phyloP scores from a whole-genome alignment of 2,888 invertebrate genomes.

The Synanthedon formicaeformis region DNA sequence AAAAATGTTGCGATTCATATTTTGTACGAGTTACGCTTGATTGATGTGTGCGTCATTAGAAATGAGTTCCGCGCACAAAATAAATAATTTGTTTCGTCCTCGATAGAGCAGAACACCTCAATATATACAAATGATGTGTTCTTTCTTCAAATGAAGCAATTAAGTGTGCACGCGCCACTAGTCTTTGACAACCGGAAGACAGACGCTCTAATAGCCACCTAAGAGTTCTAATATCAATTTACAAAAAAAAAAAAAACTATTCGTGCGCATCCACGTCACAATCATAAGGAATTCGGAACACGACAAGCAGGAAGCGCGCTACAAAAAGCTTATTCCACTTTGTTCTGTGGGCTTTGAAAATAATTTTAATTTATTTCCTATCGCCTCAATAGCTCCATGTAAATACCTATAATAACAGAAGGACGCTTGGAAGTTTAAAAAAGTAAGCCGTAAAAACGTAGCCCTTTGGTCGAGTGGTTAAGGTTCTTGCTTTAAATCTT shows the following conservation, averaged over 20 bases:
- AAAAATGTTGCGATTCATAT: slow-evolving; percentile 23
- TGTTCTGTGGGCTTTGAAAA: not conserved
- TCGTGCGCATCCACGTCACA: slow-evolving; percentile 48
- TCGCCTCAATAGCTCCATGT: too few species aligned
- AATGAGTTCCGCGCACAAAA: slow-evolving; percentile 2
- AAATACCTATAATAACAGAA: too few species aligned
- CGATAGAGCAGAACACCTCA: slow-evolving; percentile 36
- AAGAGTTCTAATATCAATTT: slow-evolving; percentile 68
- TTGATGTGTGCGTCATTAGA: slow-evolving; percentile 20
- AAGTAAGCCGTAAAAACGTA: too few species aligned
- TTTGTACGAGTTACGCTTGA: slow-evolving; percentile 26
- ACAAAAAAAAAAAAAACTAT: slow-evolving; percentile 30
- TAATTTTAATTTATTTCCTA: too few species aligned
- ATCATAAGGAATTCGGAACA: slow-evolving; percentile 36
- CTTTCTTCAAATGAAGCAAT: slow-evolving; percentile 65
- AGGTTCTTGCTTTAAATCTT: too few species aligned
- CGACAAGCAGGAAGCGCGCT: slow-evolving; percentile 55
- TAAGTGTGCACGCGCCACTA: slow-evolving; percentile 53
- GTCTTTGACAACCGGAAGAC: slow-evolving; percentile 51
- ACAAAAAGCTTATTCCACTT: slow-evolving; percentile 36
- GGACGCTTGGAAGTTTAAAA: too few species aligned
- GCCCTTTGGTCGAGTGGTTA: too few species aligned
- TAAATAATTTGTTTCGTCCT: slow-evolving; percentile 16
- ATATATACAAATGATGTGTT: slow-evolving; percentile 34
- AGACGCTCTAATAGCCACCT: slow-evolving; percentile 61